Percentiles rank a stretch among this genome's conserved stretches.
Conservation (phyloP, 2,888 invertebrate species). For the Caenorhabditis panamensis region DNA sequence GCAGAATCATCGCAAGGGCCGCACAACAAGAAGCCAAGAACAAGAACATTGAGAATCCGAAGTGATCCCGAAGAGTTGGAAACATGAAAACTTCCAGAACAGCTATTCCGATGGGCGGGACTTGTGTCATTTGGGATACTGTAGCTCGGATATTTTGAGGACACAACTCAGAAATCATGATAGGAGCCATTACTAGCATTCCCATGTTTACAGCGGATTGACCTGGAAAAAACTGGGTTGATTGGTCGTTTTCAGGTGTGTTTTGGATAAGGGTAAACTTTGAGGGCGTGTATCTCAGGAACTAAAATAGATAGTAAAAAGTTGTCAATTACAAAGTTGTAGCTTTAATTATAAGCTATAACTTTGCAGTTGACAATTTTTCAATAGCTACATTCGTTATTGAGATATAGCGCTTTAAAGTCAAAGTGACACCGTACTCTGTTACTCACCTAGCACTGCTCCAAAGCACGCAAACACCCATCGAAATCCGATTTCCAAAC, state of each 20-base stretch:
- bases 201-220: slow-evolving; percentile 75
- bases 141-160: slow-evolving; percentile 75
- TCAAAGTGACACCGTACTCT: too few relatives aligned
- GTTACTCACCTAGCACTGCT: slow-evolving; percentile 57
- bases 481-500: slow-evolving; percentile 10
- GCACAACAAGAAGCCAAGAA: slow-evolving; percentile 61
- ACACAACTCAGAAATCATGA: slow-evolving; percentile 76
- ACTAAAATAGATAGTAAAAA: too few relatives aligned
- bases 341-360: too few relatives aligned
- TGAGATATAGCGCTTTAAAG: too few relatives aligned
- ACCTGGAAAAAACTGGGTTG: slow-evolving; percentile 26
- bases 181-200: slow-evolving; percentile 75
- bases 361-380: too few relatives aligned
- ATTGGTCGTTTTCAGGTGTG: too few relatives aligned
- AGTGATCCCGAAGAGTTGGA: slow-evolving; percentile 64
- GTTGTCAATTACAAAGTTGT: too few relatives aligned
- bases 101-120: slow-evolving; percentile 74
- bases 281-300: too few relatives aligned
- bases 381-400: too few relatives aligned
- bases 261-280: too few relatives aligned
- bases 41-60: slow-evolving; percentile 72
- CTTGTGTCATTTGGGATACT: slow-evolving; percentile 73
- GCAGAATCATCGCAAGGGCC: slow-evolving; percentile 56
- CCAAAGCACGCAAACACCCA: slow-evolving; percentile 61
- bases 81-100: slow-evolving; percentile 74